Evolutionary conservation across 2,797 vertebrate species (phyloP), one percentile per base, ranked within the genome.

Genomic region (Hapalemur alaotrensis): DNA sequence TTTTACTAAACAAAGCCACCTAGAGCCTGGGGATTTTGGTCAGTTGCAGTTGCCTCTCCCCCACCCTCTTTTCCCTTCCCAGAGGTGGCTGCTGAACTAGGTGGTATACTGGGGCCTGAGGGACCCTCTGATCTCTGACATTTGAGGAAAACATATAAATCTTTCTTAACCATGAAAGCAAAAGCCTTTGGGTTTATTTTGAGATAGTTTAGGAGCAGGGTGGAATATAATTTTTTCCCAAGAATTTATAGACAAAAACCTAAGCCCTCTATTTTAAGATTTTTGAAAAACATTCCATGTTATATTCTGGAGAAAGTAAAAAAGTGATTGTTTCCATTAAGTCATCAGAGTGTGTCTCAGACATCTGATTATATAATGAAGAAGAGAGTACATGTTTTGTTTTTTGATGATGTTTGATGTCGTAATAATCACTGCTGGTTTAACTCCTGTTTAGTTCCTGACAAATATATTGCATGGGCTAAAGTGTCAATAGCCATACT

Each of bases 391-490:
- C 57, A 50, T 90, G 28, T 86, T 93, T 92, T 76, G 75, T 85
- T 91, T 93, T 90, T 95, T 73, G 50, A 20, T 88, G 46, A 83
- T 92, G 48, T 61, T 92, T 84, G 52, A 79, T 88, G 65, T 96
- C 83, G 73, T 72, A 92, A 94, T 95, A 95, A 97, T 91, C 76
- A 75, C 7, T 90, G 80, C 96, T 84, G 86, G 92, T 92, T 87
- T 96, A 96, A 97, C 73, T 97, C 95, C 96, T 91, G 69, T 72
- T 97, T 96, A 92, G 85, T 94, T 95, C 89, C 91, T 97, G 93
- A 97, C 95, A 97, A 97, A 95, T 91, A 70, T 67, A 38, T 54
- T 92, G 80, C 95, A 95, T 91, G 96, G 92, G 94, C 95, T 61
- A 54, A 95, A 94, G 91, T 96, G 96, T 94, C 95, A 84, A 89